Evolutionary conservation across 2,888 invertebrate species (phyloP).

Genomic region (Leptinotarsa tumamoca): DNA sequence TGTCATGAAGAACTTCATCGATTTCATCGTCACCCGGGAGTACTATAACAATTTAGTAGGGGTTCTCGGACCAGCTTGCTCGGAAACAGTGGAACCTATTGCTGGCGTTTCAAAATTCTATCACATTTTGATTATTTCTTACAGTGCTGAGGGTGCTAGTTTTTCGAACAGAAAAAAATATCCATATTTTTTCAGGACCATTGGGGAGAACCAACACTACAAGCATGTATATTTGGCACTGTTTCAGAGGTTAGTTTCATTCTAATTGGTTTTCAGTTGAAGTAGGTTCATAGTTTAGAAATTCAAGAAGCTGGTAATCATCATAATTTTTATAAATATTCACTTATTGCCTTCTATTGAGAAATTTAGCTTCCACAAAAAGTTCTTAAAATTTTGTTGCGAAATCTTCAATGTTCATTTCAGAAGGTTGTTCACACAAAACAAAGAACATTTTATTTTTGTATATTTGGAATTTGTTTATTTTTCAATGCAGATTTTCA

Average conservation of each 20-base stretch:
- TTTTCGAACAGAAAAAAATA: conserved; percentile 78
- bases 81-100: conserved; percentile 83
- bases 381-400: no score
- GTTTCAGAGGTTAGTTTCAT: conserved; percentile 63
- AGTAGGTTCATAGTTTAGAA: no score
- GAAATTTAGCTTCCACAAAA: no score
- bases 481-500: no score
- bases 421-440: no score
- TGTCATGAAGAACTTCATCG: conserved; percentile 81
- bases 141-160: conserved; percentile 82
- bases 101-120: conserved; percentile 82
- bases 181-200: conserved; percentile 84
- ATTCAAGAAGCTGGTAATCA: no score
- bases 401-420: no score
- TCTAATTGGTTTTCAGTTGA: no score
- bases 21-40: conserved; percentile 71
- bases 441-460: no score
- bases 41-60: conserved; percentile 74
- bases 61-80: conserved; percentile 83
- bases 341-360: no score
- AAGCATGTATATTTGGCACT: conserved; percentile 75
- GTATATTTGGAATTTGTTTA: no score
- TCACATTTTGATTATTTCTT: conserved; percentile 79
- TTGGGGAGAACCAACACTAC: conserved; percentile 81
- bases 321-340: no score